Evolutionary conservation across 2,797 vertebrate genomes (phyloP).

Genomic region (Notamacropus eugenii): DNA sequence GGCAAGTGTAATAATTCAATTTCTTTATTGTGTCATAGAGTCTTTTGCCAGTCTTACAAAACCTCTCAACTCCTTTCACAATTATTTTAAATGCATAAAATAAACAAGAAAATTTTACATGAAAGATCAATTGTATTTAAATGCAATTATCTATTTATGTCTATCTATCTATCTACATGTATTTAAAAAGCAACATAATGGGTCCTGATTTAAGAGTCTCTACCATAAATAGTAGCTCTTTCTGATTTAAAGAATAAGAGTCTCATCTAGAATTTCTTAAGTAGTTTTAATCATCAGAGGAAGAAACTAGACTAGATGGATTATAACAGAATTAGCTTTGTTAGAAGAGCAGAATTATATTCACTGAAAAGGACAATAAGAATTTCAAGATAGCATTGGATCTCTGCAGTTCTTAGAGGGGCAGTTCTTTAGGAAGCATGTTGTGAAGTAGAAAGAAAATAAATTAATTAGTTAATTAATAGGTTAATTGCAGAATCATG

Average conservation of each 20-base stretch:
- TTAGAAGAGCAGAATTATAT: neutral
- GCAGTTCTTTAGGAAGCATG: neutral
- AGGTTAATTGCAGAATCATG: neutral
- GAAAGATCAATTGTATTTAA: neutral
- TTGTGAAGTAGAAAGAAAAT: neutral
- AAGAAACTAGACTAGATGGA: neutral
- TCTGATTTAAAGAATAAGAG: neutral
- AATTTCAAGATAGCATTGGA: neutral
- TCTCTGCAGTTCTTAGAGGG: neutral
- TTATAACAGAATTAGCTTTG: accelerated
- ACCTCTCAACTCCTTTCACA: neutral
- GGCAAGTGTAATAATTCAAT: neutral
- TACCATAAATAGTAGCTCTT: neutral
- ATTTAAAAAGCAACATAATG: neutral
- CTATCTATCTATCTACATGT: no score
- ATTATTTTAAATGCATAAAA: neutral
- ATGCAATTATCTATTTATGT: neutral
- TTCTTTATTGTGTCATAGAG: neutral
- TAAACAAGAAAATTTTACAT: neutral
- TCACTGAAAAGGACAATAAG: neutral
- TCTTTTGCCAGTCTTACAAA: neutral
- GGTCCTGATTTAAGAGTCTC: neutral
- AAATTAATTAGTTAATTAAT: neutral
- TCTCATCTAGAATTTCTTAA: neutral
- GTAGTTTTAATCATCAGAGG: neutral